A percentile compares a stretch with the other conserved stretches of the same genome.
These are phyloP conservation scores for Plutella xylostella DNA, from an alignment of 2,888 invertebrate species.

Conservation along the genomic window DNA sequence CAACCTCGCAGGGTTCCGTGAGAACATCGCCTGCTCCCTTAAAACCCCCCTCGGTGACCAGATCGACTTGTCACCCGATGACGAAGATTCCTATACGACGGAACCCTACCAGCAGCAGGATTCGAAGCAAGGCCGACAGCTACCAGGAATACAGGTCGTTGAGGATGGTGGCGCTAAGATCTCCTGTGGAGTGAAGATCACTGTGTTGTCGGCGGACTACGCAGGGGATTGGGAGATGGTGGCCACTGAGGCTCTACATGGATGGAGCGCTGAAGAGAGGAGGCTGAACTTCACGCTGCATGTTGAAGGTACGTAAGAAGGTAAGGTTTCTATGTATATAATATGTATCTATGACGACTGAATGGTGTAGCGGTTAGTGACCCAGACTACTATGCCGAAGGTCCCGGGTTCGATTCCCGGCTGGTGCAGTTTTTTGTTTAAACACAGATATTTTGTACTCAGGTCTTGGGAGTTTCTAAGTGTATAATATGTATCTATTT, in stretches of 20 bases:
- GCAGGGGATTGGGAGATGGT: constrained; percentile 45
- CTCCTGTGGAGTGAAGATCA: constrained; percentile 34
- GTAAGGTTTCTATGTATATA: too few relatives aligned
- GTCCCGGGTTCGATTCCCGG: too few relatives aligned
- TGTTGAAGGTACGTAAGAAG: constrained; percentile 40
- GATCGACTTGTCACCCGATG: not conserved
- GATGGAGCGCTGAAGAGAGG: constrained; percentile 29
- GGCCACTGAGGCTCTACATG: constrained; percentile 26
- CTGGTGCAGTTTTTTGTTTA: too few relatives aligned
- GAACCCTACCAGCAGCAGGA: not conserved
- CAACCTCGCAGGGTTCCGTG: not conserved
- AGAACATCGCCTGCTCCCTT: not conserved
- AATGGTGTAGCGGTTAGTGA: too few relatives aligned
- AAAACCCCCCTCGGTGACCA: not conserved
- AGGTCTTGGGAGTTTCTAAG: too few relatives aligned
- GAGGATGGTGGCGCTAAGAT: constrained; percentile 18
- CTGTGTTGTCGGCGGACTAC: constrained; percentile 26
- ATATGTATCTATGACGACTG: too few relatives aligned
- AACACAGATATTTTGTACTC: too few relatives aligned
- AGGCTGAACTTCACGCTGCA: constrained; percentile 36
- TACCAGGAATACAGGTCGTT: constrained; percentile 27
- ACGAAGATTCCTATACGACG: not conserved
- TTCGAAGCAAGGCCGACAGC: not conserved
- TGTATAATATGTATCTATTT: too few relatives aligned
- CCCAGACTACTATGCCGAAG: too few relatives aligned